Base-by-base conservation (phyloP, 2,113 vertebrate genomes). In the Heptranchias perlo region DNA sequence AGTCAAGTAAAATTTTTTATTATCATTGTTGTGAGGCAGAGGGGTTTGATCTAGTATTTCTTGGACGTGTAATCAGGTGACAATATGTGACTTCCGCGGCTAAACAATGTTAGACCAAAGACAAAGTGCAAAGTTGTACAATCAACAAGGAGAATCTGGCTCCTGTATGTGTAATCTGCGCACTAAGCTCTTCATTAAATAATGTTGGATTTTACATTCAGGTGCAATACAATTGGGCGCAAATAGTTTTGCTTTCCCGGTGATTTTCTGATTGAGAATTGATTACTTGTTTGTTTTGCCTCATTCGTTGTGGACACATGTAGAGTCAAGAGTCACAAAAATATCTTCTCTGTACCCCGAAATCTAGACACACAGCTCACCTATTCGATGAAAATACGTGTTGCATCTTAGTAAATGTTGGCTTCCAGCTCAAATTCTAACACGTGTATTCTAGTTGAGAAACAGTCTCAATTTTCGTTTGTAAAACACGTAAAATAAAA, bases 321-420 rank as follows among this genome's bases (percentile, higher is more conserved):
- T 97, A 96, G 97, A 97, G 98, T 98, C 98, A 98, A 98, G 98
- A 98, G 97, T 97, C 98, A 97, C 97, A 98, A 97, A 97, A 97
- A 98, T 98, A 97, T 97, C 97, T 97, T 97, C 97, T 97, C 96
- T 97, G 97, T 98, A 97, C 97, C 97, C 98, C 97, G 96, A 98
- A 99, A 99, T 99, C 98, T 98, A 98, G 99, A 98, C 98, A 99
- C 97, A 97, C 97, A 97, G 97, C 97, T 97, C 98, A 97, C 98
- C 99, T 98, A 98, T 99, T 98, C 98, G 97, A 97, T 97, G 98
- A 97, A 97, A 97, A 97, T 97, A 11, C 7, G 84, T 10, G 47
- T 52, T 87, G 89, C 87, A 10, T 31, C 49, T 35, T 54, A 18
- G 3, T 3, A 35, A 91, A 61, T 58, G 11, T 91, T n/a, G 28